A percentile compares a stretch with the other conserved stretches of the same genome.
Conservation (phyloP, 2,888 invertebrate genomes). For the Ophion ellenae region DNA sequence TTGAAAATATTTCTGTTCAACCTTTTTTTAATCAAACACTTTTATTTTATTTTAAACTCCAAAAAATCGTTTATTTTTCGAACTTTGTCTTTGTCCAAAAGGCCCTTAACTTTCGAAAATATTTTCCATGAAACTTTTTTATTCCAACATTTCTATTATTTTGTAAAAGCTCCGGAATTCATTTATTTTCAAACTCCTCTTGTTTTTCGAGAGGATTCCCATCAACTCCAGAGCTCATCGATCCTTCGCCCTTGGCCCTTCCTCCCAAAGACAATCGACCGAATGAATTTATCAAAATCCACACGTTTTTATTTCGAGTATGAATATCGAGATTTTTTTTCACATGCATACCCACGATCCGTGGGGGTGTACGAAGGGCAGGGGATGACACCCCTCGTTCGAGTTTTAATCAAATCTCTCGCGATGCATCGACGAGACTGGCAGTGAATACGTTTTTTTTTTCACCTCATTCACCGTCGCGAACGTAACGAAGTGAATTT, state of each 20-base stretch:
- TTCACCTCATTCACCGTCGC: constrained; percentile 2
- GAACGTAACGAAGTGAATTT: constrained; percentile 44
- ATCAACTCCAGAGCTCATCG: not conserved
- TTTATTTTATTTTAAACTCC: too few species aligned
- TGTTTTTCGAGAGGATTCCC: not conserved
- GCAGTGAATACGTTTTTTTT: constrained; percentile 19
- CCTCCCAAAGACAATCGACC: not conserved
- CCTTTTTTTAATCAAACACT: too few species aligned
- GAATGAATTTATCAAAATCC: not conserved
- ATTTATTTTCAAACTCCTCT: not conserved
- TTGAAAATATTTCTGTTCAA: too few species aligned
- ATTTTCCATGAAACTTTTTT: too few species aligned
- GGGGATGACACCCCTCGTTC: not conserved
- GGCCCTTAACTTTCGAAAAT: too few species aligned
- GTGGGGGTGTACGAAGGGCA: not conserved
- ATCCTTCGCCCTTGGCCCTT: not conserved
- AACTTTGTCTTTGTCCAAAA: too few species aligned
- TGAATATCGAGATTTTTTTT: not conserved
- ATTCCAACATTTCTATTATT: too few species aligned
- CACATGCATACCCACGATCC: not conserved
- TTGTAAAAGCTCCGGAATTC: not conserved
- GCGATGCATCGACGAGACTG: constrained; percentile 32
- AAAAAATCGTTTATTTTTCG: too few species aligned
- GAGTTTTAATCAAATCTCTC: constrained; percentile 33
- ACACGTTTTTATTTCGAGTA: not conserved